Base-by-base conservation (phyloP, 2,113 vertebrate genomes). In the Spilogale gracilis region DNA sequence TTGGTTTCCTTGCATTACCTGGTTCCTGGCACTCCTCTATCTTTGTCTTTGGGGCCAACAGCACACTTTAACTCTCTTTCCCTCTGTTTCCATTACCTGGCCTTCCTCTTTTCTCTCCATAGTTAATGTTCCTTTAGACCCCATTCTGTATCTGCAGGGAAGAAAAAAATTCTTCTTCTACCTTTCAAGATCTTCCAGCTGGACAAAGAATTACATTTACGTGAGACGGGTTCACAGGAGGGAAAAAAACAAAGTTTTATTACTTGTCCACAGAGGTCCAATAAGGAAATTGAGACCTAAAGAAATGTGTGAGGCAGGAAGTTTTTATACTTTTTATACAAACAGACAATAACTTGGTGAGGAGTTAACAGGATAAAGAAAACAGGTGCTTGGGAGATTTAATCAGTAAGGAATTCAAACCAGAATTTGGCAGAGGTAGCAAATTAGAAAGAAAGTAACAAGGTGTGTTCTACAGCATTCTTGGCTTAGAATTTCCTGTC, bases 81-180 rank as follows among this genome's bases (percentile, higher is more conserved):
- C 27, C 4, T 32, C 65, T 21, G 11, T 25, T n/a, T 52, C 27
- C 2, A 0, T 18, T 6, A 16, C 2, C 3, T 1, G 5, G 3
- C 20, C 5, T 7, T 30, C 58, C 45, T 20, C 45, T 25, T n/a
- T 45, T 76, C 74, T 14, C 5, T 14, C 25, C 38, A 2, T 0
- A 1, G 10, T 20, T 6, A 5, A 2, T 5, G 25, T 7, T 16
- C 17, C 0, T 6, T 21, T 11, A 3, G 0, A 3, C 18, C 18
- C 20, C 6, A 3, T 60, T 6, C 4, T 10, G 8, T 30, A 17
- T 50, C 69, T 12, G 69, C 25, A 50, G 45, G 25, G 45, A 78
- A 30, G 45, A 14, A 50, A 30, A 78, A 78, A 16, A 78, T 30
- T 17, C 45, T 50, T 78, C 45, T 45, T 50, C 45, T 50, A 30